phyloP scores from a whole-genome alignment of 2,113 vertebrate genomes.

The Oxygymnocypris stewartii region DNA sequence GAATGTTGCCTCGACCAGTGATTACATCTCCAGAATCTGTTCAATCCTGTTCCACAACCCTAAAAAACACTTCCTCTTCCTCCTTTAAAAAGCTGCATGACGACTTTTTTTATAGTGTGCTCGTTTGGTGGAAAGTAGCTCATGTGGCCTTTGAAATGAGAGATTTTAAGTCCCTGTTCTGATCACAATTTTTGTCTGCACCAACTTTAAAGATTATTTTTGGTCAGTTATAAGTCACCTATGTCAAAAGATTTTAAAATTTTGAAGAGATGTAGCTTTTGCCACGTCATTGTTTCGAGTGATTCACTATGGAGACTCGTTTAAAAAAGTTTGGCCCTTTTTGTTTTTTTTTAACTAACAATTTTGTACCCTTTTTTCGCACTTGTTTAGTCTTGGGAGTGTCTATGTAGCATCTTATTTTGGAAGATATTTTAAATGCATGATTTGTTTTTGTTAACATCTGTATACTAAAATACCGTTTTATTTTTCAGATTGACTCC shows the following conservation, averaged over 20 bases:
- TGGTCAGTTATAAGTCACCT: background rate
- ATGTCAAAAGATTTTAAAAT: background rate
- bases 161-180: background rate
- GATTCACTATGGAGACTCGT: background rate
- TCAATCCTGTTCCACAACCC: slow-evolving; percentile 1
- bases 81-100: slow-evolving; percentile 25
- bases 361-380: background rate
- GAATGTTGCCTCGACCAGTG: slow-evolving; percentile 40
- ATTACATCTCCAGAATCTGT: slow-evolving; percentile 26
- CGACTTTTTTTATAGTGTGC: background rate
- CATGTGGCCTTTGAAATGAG: background rate
- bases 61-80: background rate
- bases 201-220: background rate
- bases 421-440: background rate
- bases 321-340: background rate
- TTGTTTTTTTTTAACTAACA: background rate
- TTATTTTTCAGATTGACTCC: slow-evolving; percentile 8
- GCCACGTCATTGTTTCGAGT: background rate
- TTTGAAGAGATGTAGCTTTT: background rate
- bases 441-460: background rate
- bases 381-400: background rate
- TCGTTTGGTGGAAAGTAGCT: slow-evolving; percentile 13
- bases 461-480: background rate
- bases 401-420: background rate
- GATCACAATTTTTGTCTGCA: background rate